A percentile compares a stretch with the other conserved stretches of the same genome.
Evolutionary conservation across 2,113 vertebrate genomes (phyloP).

Genomic region (Probosciger aterrimus): DNA sequence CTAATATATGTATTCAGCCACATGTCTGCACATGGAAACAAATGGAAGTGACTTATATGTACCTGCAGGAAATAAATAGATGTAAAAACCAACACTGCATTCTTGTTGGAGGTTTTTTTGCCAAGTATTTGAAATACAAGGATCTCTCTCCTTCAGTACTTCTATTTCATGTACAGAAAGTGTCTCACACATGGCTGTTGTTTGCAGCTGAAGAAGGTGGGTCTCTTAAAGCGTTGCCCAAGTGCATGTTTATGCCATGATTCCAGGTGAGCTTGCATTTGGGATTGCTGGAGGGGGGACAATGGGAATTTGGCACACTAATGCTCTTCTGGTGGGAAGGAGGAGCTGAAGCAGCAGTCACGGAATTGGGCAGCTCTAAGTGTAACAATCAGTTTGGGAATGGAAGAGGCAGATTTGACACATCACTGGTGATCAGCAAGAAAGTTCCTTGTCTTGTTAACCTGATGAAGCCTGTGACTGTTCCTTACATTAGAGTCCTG

Average conservation of each 20-base stretch:
- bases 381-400: neutral
- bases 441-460: neutral
- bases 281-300: neutral
- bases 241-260: accelerated
- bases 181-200: accelerated
- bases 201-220: neutral
- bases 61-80: neutral
- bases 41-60: neutral
- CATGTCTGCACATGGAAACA: neutral
- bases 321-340: neutral
- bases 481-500: accelerated
- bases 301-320: neutral
- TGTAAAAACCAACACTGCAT: accelerated
- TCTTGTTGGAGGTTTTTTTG: neutral
- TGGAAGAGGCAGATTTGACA: neutral
- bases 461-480: accelerated
- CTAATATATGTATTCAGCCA: neutral
- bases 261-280: neutral
- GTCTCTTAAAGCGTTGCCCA: neutral
- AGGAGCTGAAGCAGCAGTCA: neutral
- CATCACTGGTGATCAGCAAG: accelerated
- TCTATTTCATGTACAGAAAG: neutral
- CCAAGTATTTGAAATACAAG: neutral
- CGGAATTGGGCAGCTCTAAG: neutral
- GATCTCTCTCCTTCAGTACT: neutral